Percentiles rank a stretch among this genome's conserved stretches.
These are phyloP conservation scores for Sitta europaea DNA, from an alignment of 2,113 vertebrate genomes.

Conservation along the genomic window DNA sequence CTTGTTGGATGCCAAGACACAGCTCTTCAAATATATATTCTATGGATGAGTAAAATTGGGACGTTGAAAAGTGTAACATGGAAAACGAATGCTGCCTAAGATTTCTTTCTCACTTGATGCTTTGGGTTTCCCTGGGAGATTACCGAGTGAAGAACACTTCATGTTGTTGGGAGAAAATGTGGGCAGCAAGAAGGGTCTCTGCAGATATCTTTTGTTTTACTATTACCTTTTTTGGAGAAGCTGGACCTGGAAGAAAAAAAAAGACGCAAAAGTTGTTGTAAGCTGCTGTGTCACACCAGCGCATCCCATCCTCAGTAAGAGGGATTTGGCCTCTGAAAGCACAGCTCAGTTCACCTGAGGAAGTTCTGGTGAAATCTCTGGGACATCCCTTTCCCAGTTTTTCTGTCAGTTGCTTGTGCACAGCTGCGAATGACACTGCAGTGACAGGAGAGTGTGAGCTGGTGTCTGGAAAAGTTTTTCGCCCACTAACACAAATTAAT, in stretches of 20 bases:
- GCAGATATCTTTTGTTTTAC: background rate
- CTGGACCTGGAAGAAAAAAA: background rate
- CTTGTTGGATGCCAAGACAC: background rate
- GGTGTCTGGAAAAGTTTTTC: background rate
- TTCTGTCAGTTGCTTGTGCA: background rate
- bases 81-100: accelerated
- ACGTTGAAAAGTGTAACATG: background rate
- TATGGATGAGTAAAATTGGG: background rate
- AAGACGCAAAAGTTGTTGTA: background rate
- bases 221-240: background rate
- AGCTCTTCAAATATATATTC: background rate
- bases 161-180: background rate
- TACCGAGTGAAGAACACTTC: background rate
- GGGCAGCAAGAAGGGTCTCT: background rate
- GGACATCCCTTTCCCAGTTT: background rate
- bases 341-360: background rate
- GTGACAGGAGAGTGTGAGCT: background rate
- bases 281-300: accelerated
- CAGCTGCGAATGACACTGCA: background rate
- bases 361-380: background rate
- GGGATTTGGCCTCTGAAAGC: background rate
- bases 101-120: background rate
- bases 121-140: background rate
- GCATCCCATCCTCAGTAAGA: background rate
- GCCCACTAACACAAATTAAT: background rate